Evolutionary conservation across 1,140 invertebrate genomes (phyloP).

Genomic region (Lucilia cuprina): DNA sequence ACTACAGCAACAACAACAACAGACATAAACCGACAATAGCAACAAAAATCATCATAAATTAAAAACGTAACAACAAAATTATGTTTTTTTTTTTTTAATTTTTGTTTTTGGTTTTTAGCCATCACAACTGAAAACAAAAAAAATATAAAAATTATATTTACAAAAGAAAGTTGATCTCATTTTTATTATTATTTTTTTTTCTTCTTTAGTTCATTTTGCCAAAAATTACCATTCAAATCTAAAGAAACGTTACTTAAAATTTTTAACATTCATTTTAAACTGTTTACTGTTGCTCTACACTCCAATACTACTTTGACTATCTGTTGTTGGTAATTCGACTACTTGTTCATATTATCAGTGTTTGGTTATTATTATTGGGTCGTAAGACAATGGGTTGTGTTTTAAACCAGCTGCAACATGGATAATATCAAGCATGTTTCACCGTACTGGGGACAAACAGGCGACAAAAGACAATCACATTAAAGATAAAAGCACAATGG

Average conservation of each 20-base stretch:
- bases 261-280: neutral
- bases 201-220: neutral
- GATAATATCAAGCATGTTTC: neutral
- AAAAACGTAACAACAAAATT: constrained; percentile 17
- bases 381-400: neutral
- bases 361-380: neutral
- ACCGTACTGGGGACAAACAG: neutral
- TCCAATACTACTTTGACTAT: too few species aligned
- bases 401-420: neutral
- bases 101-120: neutral
- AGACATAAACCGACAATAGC: neutral
- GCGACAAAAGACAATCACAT: neutral
- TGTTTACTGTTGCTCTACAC: too few species aligned
- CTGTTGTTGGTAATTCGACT: neutral
- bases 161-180: constrained; percentile 1
- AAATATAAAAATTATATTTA: neutral
- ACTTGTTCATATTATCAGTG: neutral
- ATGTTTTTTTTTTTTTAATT: neutral
- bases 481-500: neutral
- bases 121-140: neutral
- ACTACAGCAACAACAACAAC: neutral
- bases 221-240: neutral
- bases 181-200: neutral
- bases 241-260: neutral
- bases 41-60: neutral